Evolutionary conservation across 2,888 invertebrate genomes (phyloP), one percentile per base, ranked within the genome.

Genomic region (Chydorus sphaericus): DNA sequence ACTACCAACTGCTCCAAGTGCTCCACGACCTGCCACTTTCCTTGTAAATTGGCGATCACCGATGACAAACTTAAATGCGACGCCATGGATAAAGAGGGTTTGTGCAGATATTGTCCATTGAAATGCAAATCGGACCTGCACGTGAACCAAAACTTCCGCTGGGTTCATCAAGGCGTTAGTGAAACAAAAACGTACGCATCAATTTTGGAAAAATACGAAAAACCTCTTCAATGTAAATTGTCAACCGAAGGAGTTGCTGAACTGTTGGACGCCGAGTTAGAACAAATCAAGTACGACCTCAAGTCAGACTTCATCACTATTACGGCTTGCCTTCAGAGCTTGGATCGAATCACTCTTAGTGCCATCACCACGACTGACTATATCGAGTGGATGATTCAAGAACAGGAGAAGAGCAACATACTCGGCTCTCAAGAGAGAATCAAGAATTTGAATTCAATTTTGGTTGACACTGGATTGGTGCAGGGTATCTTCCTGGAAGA

Each of bases 1-100:
- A 60, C 63, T 1, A 65, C 63, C 1, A 64, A 63, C 54, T 65
- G 64, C 44, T 48, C 59, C 1, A 54, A 38, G 10, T 65, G 64
- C 31, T 60, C 61, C 50, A 48, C 38, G 16, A 65, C 65, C 1
- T 65, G 65, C 37, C 65, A 65, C 53, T 53, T 54, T 23, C 56
- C 60, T 1, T 65, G 64, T 57, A 7, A 2, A 2, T 58, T 60
- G 51, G 33, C 59, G 14, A 52, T 62, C 29, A 61, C 63, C 54
- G 53, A 37, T 2, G 54, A 60, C 11, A 65, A 64, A 50, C 8
- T 3, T 11, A 2, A 14, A 1, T 65, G 65, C 54, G 7, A 20
- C 37, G 61, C 61, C 10, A 61, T 62, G 61, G 37, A 53, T 16
- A n/a, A 14, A 8, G 31, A 54, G 26, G 39, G 30, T 7, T 16